Conservation (phyloP, 1,140 invertebrate species). For the Agrypnia vestita region DNA sequence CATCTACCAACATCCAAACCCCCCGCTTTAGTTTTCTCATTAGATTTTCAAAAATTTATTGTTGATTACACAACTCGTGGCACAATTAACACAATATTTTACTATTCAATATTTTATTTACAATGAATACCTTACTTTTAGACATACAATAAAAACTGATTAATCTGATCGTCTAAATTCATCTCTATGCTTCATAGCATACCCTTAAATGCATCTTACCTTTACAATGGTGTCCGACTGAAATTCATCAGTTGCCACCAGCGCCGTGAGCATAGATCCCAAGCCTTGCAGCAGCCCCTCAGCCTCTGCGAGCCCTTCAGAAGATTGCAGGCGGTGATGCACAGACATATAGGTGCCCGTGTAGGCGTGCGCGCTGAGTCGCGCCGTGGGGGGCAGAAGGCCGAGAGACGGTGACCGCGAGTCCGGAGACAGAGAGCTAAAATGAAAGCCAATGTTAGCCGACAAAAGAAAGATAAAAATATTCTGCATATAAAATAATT, state of each 20-base stretch:
- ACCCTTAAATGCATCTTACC: no score
- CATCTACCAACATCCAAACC: no score
- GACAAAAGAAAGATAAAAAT: background rate
- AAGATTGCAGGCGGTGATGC: conserved; percentile 71
- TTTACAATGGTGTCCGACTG: conserved; percentile 81
- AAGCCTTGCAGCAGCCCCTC: conserved; percentile 76
- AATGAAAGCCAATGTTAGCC: background rate
- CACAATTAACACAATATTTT: no score
- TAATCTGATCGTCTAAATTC: no score
- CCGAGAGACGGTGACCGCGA: background rate
- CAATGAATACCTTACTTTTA: no score
- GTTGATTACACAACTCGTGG: no score
- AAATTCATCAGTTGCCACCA: conserved; percentile 86
- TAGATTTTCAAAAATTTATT: no score
- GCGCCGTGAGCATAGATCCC: conserved; percentile 80
- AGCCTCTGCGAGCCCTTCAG: conserved; percentile 75
- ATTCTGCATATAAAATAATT: background rate
- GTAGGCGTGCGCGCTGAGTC: conserved; percentile 78
- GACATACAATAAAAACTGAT: no score
- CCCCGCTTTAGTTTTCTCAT: no score
- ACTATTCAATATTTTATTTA: no score
- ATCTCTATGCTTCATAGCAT: no score
- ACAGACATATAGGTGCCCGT: conserved; percentile 66
- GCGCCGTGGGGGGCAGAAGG: conserved; percentile 4
- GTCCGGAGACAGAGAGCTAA: background rate